phyloP scores from a whole-genome alignment of 92 coral and sea anemone species.

The Actinostola sp. region DNA sequence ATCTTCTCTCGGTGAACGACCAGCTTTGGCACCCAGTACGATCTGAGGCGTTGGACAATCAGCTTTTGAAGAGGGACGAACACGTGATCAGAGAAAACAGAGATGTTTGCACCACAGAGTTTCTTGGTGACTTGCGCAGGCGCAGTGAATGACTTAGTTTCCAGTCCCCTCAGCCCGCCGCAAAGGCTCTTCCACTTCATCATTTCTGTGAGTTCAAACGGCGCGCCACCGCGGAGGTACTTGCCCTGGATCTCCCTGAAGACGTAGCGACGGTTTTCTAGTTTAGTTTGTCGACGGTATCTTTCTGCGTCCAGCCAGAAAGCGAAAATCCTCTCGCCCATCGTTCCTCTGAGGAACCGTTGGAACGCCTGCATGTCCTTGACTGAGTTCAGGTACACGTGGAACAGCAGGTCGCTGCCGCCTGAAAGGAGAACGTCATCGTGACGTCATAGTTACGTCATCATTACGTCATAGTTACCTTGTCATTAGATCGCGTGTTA shows the following conservation, averaged over 20 bases:
- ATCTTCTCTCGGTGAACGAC: conserved; percentile 61
- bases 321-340: conserved; percentile 70
- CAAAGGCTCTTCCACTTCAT: conserved; percentile 82
- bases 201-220: conserved; percentile 78
- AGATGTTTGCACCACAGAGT: conserved; percentile 46
- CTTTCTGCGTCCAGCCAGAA: conserved; percentile 94
- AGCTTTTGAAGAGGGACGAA: conserved; percentile 67
- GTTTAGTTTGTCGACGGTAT: conserved; percentile 71
- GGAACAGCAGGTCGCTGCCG: conserved; percentile 23
- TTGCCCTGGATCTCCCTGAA: conserved; percentile 90
- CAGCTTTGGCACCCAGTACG: conserved; percentile 89
- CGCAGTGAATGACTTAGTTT: conserved; percentile 22
- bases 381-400: conserved; percentile 55
- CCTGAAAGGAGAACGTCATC: neutral
- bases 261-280: conserved; percentile 73
- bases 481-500: too few species aligned
- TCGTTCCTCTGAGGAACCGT: conserved; percentile 68
- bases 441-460: too few species aligned
- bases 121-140: conserved; percentile 36
- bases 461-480: too few species aligned
- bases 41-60: conserved; percentile 63
- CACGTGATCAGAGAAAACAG: conserved; percentile 77
- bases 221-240: conserved; percentile 80
- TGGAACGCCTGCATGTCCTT: conserved; percentile 81
- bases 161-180: conserved; percentile 51